Conservation (phyloP, 2,888 invertebrate genomes). For the Hirtodrosophila confusa region DNA sequence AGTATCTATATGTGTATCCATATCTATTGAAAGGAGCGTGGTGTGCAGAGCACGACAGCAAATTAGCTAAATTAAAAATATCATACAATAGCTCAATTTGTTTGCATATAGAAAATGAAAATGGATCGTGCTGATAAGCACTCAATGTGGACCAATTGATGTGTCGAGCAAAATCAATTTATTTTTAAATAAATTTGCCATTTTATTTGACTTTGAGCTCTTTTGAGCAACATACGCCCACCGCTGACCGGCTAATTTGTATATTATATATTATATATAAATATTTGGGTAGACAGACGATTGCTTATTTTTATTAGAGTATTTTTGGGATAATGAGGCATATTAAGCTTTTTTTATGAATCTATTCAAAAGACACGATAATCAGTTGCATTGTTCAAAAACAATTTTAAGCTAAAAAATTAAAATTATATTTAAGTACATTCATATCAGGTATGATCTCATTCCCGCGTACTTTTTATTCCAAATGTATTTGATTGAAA, state of each 20-base stretch:
- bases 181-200: neutral
- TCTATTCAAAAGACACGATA: too few relatives aligned
- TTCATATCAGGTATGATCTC: too few relatives aligned
- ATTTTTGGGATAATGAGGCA: neutral
- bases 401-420: too few relatives aligned
- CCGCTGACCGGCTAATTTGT: neutral
- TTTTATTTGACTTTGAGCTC: slow-evolving; percentile 38
- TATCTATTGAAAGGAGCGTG: slow-evolving; percentile 1
- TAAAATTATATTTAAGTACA: too few relatives aligned
- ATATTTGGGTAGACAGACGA: neutral
- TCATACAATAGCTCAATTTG: neutral
- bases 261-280: slow-evolving; percentile 3
- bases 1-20: slow-evolving; percentile 3
- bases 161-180: slow-evolving; percentile 9
- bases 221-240: slow-evolving; percentile 17
- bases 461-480: too few relatives aligned
- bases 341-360: neutral
- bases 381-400: too few relatives aligned
- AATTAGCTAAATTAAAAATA: slow-evolving; percentile 35
- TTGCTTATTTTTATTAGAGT: slow-evolving; percentile 7
- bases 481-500: too few relatives aligned
- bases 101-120: slow-evolving; percentile 3
- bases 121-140: slow-evolving; percentile 21
- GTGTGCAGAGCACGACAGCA: slow-evolving; percentile 16
- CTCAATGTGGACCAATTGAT: slow-evolving; percentile 25